Percentiles rank a stretch among this genome's conserved stretches.
phyloP scores from a whole-genome alignment of 1,140 invertebrate species.

The Brachionus manjavacas region DNA sequence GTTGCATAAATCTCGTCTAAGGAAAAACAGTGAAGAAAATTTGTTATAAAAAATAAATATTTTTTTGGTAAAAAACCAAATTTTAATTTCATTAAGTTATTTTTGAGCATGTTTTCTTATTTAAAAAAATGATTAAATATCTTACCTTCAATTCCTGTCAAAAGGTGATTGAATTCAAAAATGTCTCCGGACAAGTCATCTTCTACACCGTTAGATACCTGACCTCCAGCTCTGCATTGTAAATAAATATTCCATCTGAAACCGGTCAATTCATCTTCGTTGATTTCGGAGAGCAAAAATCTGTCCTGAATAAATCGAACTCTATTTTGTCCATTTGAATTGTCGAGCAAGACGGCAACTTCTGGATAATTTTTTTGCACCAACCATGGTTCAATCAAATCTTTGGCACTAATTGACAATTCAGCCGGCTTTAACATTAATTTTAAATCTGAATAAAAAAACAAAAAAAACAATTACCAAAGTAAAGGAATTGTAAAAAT shows the following conservation, averaged over 20 bases:
- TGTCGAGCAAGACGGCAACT: conserved; percentile 30
- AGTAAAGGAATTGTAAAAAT: conserved; percentile 2
- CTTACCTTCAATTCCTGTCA: conserved; percentile 22
- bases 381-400: conserved; percentile 13
- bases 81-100: too few species aligned
- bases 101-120: too few species aligned
- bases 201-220: neutral
- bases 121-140: too few species aligned
- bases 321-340: neutral
- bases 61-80: too few species aligned
- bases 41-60: too few species aligned
- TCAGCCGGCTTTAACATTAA: neutral
- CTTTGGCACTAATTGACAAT: neutral
- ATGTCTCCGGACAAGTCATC: neutral
- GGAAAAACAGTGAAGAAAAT: too few species aligned
- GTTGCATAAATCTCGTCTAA: too few species aligned
- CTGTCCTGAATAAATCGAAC: conserved; percentile 19
- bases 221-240: conserved; percentile 31
- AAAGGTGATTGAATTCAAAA: neutral
- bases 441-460: neutral
- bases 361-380: conserved; percentile 38
- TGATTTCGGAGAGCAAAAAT: conserved; percentile 14
- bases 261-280: neutral
- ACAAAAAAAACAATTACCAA: neutral
- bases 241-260: conserved; percentile 29